Evolutionary conservation across 2,888 invertebrate genomes (phyloP).

Genomic region (Cataglyphis livida): DNA sequence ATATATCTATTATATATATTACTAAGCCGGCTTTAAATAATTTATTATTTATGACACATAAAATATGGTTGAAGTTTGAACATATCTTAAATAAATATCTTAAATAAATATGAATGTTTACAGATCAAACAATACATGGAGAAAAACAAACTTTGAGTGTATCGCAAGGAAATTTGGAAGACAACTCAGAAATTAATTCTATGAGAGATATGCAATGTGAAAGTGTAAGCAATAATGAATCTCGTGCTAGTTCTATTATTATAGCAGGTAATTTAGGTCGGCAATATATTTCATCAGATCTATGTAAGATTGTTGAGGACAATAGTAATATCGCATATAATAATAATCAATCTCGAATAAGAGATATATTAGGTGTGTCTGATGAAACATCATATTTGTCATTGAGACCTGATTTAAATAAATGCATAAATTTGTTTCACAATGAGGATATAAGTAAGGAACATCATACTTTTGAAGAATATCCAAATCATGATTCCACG

Average conservation of each 20-base stretch:
- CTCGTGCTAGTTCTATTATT: constrained; percentile 10
- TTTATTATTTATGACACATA: not conserved
- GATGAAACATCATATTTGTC: constrained; percentile 18
- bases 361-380: not conserved
- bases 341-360: not conserved
- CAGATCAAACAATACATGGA: constrained; percentile 19
- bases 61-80: not conserved
- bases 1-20: not conserved
- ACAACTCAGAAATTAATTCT: not conserved
- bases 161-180: not conserved
- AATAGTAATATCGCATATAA: not conserved
- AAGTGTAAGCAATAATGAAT: not conserved
- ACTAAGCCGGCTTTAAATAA: not conserved
- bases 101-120: constrained; percentile 28
- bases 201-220: not conserved
- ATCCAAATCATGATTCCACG: not conserved
- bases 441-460: not conserved
- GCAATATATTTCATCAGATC: not conserved
- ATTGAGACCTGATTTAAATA: constrained; percentile 59
- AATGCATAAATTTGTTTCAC: constrained; percentile 59
- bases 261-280: constrained; percentile 8
- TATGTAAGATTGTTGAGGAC: not conserved
- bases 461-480: not conserved
- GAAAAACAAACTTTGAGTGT: not conserved
- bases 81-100: not conserved